Base-by-base conservation (phyloP, 2,113 vertebrate species). In the Dunckerocampus dactyliophorus region DNA sequence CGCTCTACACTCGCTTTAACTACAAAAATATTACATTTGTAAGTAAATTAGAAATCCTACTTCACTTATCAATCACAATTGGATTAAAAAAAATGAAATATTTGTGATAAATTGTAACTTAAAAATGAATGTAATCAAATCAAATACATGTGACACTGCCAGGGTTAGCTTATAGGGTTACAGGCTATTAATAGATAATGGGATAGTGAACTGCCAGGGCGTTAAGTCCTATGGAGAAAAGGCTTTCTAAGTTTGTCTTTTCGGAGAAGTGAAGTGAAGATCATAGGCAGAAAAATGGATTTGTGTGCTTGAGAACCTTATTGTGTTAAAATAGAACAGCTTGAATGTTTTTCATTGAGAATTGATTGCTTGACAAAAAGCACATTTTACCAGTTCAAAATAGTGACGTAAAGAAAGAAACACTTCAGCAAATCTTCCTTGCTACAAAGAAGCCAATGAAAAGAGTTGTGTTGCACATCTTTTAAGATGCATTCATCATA, bases 401-500 rank as follows among this genome's bases (percentile, higher is more conserved):
- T 42, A 59, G n/a, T 21, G 5, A 31, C 19, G 56, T 10, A 63
- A 15, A 74, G 47, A 75, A 56, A 63, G 31, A 71, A 65, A 51
- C 28, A 47, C 43, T 58, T 82, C 13, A 49, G 62, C 59, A 67
- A 63, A 45, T 65, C 47, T 58, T 59, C 54, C 74, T 48, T 63
- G 49, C 62, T 71, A 72, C 51, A 69, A 59, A 81, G 65, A 67
- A 6, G 6, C 17, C 22, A n/a, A 31, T 31, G 12, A 46, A 14
- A 34, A 34, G 31, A 34, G 31, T 28, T 28, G 24, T 28, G 24
- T 28, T 28, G 24, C 31, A 34, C 31, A 5, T 39, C 52, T 39
- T 39, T 22, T 37, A 54, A 63, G 62, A 77, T 62, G 78, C 80
- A 81, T 76, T 82, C 75, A 82, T 68, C 63, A 84, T 83, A 85